A percentile compares a stretch with the other conserved stretches of the same genome.
These are phyloP conservation scores for Hyphantria cunea DNA, from an alignment of 1,140 invertebrate genomes.

Conservation along the genomic window DNA sequence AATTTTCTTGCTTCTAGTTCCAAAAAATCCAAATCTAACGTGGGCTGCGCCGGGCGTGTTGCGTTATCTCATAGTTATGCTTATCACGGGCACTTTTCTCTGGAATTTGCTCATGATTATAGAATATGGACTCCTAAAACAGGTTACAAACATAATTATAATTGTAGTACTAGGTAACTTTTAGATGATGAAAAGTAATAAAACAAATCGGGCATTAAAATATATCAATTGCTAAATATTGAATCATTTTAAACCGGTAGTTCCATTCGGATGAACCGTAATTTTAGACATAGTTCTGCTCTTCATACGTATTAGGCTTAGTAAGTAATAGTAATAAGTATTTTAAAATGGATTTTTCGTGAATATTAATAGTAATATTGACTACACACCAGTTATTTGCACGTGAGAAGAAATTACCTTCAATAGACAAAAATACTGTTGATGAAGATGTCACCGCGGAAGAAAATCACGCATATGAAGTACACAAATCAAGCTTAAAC, in stretches of 20 bases:
- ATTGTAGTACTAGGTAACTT: too few species aligned
- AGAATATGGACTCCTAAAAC: constrained; percentile 71
- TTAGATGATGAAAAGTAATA: too few species aligned
- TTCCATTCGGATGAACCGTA: too few species aligned
- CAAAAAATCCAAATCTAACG: constrained; percentile 70
- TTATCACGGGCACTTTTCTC: constrained; percentile 56
- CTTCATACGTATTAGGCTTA: too few species aligned
- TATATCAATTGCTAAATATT: too few species aligned
- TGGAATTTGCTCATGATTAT: constrained; percentile 68
- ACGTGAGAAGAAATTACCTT: constrained; percentile 36
- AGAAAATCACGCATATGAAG: constrained; percentile 52
- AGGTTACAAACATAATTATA: constrained; percentile 33
- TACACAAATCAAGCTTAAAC: constrained; percentile 32
- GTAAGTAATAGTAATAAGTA: too few species aligned
- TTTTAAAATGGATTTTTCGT: too few species aligned
- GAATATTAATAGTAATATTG: too few species aligned
- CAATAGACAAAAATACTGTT: constrained; percentile 44
- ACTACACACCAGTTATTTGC: constrained; percentile 45
- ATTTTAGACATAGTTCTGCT: too few species aligned
- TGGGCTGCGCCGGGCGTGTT: constrained; percentile 79
- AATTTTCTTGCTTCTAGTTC: constrained; percentile 55
- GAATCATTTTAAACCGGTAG: too few species aligned
- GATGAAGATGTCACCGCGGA: constrained; percentile 78
- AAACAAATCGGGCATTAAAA: too few species aligned
- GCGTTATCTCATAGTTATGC: constrained; percentile 70